phyloP scores from a whole-genome alignment of 2,797 vertebrate species.

The Pseudochaenichthys georgianus region DNA sequence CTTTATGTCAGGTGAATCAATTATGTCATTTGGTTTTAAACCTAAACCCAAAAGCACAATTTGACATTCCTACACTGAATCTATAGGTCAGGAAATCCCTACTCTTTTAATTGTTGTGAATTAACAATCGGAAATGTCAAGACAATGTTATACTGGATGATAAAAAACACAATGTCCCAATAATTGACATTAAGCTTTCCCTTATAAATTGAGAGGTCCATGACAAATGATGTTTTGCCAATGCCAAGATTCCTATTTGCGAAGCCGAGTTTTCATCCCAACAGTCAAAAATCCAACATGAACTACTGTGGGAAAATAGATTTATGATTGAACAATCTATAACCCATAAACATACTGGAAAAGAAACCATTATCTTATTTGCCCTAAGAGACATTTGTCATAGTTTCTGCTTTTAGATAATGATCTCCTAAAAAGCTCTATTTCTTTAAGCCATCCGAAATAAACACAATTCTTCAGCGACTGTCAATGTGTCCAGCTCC shows the following conservation, averaged over 20 bases:
- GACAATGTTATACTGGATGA: slow-evolving; percentile 14
- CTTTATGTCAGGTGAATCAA: background rate
- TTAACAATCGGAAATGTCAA: slow-evolving; percentile 20
- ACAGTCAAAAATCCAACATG: slow-evolving; percentile 22
- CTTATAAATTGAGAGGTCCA: slow-evolving; percentile 14
- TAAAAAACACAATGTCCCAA: slow-evolving; percentile 10
- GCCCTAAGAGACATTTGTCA: slow-evolving; percentile 26
- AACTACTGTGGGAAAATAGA: slow-evolving; percentile 20
- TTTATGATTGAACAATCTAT: slow-evolving; percentile 46
- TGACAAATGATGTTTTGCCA: slow-evolving; percentile 20
- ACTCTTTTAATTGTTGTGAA: slow-evolving; percentile 12
- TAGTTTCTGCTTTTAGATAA: slow-evolving; percentile 12
- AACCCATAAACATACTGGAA: slow-evolving; percentile 16
- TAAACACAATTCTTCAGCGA: slow-evolving; percentile 59
- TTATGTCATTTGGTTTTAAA: slow-evolving; percentile 32
- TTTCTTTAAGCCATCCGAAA: slow-evolving; percentile 58
- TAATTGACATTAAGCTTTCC: slow-evolving; percentile 4
- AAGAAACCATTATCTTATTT: slow-evolving; percentile 31
- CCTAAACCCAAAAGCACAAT: slow-evolving; percentile 30
- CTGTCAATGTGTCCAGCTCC: slow-evolving; percentile 67
- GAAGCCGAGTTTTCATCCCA: slow-evolving; percentile 14
- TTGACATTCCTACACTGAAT: slow-evolving; percentile 32
- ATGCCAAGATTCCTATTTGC: slow-evolving; percentile 19
- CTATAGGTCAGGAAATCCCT: slow-evolving; percentile 13
- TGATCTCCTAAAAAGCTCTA: slow-evolving; percentile 28